Base-by-base conservation (phyloP, 2,113 vertebrate genomes). In the Gasterosteus nipponicus region DNA sequence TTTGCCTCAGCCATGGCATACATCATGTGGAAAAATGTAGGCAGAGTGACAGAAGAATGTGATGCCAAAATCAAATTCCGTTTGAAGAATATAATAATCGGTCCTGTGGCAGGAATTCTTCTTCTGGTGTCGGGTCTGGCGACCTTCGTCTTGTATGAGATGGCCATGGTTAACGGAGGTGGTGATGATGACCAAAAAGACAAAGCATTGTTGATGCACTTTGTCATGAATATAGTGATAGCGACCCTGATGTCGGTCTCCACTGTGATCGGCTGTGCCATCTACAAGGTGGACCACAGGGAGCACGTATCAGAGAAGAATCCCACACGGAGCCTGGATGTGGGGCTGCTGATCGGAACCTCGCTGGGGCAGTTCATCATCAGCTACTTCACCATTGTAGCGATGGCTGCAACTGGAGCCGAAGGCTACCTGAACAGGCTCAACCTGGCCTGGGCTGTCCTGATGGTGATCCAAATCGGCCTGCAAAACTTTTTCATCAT, bases 11-110 rank as follows among this genome's bases (percentile, higher is more conserved):
- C 96, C 87, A 95, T 98, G 96, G 90, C 96, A 57, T 98, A 97
- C 1, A 93, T 99, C 77, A 97, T 98, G 97, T 99, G 97, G 97
- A 98, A 97, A 91, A 99, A 99, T 0, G 96, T 99, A 1, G 97
- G 96, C 5, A 93, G 97, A 49, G 77, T 95, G 73, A 87, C 95
- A 47, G 92, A 94, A 2, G 87, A 95, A 22, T 85, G 94, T 4
- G 77, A 75, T 14, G 90, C 90, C 58, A 93, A 91, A 57, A 88
- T 95, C 53, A 95, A 93, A 86, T 93, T 94, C 68, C 89, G 78
- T 72, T n/a, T 91, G 1, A 90, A 70, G 7, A 94, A 94, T 5
- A 90, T 95, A 47, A 89, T 95, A 56, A 64, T 95, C 0, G 97
- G 97, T 4, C 94, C 96, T 0, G 7, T 93, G 46, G 56, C 87